Base-by-base conservation (phyloP, 2,888 invertebrate genomes). In the Plebejus argus region DNA sequence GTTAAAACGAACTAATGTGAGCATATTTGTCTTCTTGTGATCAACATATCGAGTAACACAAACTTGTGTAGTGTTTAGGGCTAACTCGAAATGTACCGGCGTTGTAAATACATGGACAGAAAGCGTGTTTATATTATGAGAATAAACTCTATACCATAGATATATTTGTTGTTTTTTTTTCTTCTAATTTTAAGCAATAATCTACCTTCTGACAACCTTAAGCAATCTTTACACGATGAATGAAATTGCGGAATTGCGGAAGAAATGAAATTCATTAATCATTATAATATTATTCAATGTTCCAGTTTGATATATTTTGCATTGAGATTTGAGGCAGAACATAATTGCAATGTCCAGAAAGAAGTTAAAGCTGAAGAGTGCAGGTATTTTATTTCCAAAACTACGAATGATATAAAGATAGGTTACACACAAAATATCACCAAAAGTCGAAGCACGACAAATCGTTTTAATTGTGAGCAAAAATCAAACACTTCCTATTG, bases 81-180 rank as follows among this genome's bases (percentile, higher is more conserved):
- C 81, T 77, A 76, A 80, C 78, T 80, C 78, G 79, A 81, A 85
- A 82, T 82, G 84, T 84, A 86, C 80, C 84, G 81, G 81, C 82
- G 84, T 85, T 93, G 93, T 92, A 92, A 89, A 93, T 93, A 92
- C 88, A 89, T 90, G 89, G 88, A 86, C 85, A 86, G 85, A 86
- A 82, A 83, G 83, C 85, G 91, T 92, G 87, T 91, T 92, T 90
- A 90, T 91, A 90, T 87, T 86, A 90, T 88, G 86, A 88, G 89
- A 92, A 92, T 92, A 91, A 93, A 93, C 88, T 90, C 89, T 93
- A 90, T 92, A 93, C 89, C 89, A 91, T 90, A 90, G 80, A 81
- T 76, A 33, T 78, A n/a, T n/a, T n/a, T n/a, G n/a, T 79, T 85
- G 83, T 66, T 53, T 85, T 88, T 89, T 90, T 84, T 84, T 86